Conservation (phyloP, 2,113 vertebrate genomes). For the Cavia aperea region DNA sequence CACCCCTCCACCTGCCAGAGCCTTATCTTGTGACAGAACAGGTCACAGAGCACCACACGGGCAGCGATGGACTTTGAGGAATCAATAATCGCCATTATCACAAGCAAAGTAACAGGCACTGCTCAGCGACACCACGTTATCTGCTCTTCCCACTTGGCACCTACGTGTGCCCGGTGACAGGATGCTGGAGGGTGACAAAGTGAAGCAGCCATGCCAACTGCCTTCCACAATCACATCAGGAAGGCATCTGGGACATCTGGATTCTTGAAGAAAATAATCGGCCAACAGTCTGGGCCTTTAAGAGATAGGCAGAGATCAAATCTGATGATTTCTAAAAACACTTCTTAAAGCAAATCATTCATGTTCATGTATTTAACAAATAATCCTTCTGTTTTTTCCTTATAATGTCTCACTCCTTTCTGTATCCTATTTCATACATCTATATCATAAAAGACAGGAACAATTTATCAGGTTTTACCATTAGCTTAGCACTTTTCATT, state of each 20-base stretch:
- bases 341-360: not conserved
- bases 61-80: not conserved
- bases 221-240: not conserved
- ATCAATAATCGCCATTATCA: not conserved
- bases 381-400: not conserved
- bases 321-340: not conserved
- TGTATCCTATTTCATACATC: no score
- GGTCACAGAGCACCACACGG: not conserved
- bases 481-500: not conserved
- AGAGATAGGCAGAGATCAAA: not conserved
- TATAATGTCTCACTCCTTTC: not conserved
- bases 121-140: not conserved
- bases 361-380: not conserved
- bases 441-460: not conserved
- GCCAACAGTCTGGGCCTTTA: not conserved
- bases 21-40: not conserved
- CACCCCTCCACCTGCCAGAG: not conserved
- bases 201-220: not conserved
- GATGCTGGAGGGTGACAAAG: no score
- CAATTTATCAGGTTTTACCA: not conserved
- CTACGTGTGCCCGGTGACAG: not conserved
- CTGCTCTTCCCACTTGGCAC: not conserved
- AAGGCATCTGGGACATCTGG: not conserved
- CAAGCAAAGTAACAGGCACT: not conserved
- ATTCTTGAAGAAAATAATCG: not conserved